Base-by-base conservation (phyloP, 2,888 invertebrate genomes). In the Cheilosia soror region DNA sequence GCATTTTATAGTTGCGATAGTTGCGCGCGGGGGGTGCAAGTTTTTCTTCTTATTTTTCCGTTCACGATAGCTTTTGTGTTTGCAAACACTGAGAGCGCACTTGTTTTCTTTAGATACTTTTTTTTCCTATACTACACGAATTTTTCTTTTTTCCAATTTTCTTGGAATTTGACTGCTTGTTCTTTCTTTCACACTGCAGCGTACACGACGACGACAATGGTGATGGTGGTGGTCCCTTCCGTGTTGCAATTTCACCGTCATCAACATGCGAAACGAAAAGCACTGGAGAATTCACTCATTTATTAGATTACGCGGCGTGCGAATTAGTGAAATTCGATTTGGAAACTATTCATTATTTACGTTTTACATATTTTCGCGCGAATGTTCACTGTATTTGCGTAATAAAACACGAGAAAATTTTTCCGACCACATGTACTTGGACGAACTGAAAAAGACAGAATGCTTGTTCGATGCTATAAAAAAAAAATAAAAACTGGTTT, bases 1-100 rank as follows among this genome's bases (percentile, higher is more conserved):
- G 92, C 92, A 92, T 92, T 89, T 88, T 89, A 3, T 9, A 4
- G 51, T 15, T 33, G 2, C 20, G 20, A 20, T 20, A 20, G 20
- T 20, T 20, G 20, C 11, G 31, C 13, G 25, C 25, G 11, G 33
- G 51, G 51, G 37, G 37, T 13, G 15, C 44, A 15, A 44, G 20
- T 53, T 31, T 20, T 33, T 29, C 9, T 37, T n/a, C 7, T 37
- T 11, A 40, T 27, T 37, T 42, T 27, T 25, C 20, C 49, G 31
- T 33, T 1, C 4, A 9, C 33, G 33, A 1, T 31, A 5, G 0
- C 15, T 60, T 55, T 44, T 58, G n/a, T 75, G 80, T 84, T 84
- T 80, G 84, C 80, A 84, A 84, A 84, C 84, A 84, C 78, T 51
- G 51, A 29, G 11, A 53, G 37, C 62, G 37, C 62, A 83, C 83